Percentiles rank a stretch among this genome's conserved stretches.
phyloP scores from a whole-genome alignment of 2,888 invertebrate species.

The Adelphocoris suturalis region DNA sequence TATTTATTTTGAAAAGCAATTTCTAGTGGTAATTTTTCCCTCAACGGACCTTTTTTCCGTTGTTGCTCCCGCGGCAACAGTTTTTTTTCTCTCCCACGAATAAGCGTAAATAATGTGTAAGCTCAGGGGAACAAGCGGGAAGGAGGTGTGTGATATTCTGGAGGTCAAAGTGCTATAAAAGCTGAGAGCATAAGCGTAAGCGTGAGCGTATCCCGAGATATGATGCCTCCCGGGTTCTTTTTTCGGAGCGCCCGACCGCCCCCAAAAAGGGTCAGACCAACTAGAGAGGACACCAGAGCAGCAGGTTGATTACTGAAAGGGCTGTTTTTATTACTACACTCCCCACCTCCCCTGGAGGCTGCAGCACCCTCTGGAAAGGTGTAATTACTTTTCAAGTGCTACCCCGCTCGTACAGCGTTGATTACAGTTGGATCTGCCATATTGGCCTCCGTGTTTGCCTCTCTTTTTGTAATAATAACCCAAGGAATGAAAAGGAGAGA shows the following conservation, averaged over 20 bases:
- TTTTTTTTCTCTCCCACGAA: not conserved
- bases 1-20: too few species aligned
- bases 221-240: not conserved
- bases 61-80: too few species aligned
- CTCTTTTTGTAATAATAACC: not conserved
- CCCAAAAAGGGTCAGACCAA: slow-evolving; percentile 2
- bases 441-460: slow-evolving; percentile 3
- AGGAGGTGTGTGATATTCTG: too few species aligned
- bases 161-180: not conserved
- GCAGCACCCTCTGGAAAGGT: not conserved
- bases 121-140: not conserved
- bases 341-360: slow-evolving; percentile 5
- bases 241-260: not conserved
- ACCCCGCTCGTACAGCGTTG: not conserved
- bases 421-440: slow-evolving; percentile 38
- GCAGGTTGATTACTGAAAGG: slow-evolving; percentile 38
- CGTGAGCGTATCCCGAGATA: not conserved
- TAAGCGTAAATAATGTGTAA: not conserved
- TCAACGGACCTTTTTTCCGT: too few species aligned
- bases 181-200: not conserved
- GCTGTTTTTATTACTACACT: slow-evolving; percentile 35
- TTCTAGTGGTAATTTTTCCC: too few species aligned
- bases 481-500: not conserved
- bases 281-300: not conserved
- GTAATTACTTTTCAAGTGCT: slow-evolving; percentile 36